Evolutionary conservation across 1,140 invertebrate species (phyloP), one percentile per base, ranked within the genome.

Genomic region (Eriosoma lanigerum): DNA sequence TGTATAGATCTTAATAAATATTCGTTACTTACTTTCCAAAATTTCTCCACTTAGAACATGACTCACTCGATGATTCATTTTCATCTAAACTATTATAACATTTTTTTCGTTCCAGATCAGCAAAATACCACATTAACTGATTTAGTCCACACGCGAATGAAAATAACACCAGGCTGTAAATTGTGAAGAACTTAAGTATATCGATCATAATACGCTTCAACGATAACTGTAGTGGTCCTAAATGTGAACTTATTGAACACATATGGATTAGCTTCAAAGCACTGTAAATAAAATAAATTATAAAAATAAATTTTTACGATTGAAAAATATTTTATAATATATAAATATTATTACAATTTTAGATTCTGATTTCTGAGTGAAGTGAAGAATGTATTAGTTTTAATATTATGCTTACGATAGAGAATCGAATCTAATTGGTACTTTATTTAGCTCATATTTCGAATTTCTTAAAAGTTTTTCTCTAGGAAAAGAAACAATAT

Each of bases 81-180:
- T 86, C 88, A 0, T 88, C 88, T 32, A 89, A 84, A 54, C 86
- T 87, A 83, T 91, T 87, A 83, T 91, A 92, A 86, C 94, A 96
- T 84, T 93, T 93, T 82, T 89, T 86, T 82, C 89, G 90, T 85
- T 95, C 92, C 83, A 94, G 86, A 81, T 94, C 91, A 21, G 94
- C 92, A 85, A 95, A 96, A 85, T 96, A 96, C 94, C 94, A 96
- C 52, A 96, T 87, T 29, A 97, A 85, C 85, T 96, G 94, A 85
- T 96, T 96, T 3, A 82, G 50, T 32, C 92, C 93, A 83, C 93
- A 94, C 32, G 93, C 93, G 85, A 95, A 95, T 17, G 93, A 91
- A 84, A 94, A 94, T 15, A 95, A 87, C 13, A 96, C 93, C 56
- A 94, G 87, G 15, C 90, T 89, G 85, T 94, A 95, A 84, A 96